Percentiles rank a stretch among this genome's conserved stretches.
Evolutionary conservation across 1,140 invertebrate species (phyloP).

Genomic region (Drosophila watanabei): DNA sequence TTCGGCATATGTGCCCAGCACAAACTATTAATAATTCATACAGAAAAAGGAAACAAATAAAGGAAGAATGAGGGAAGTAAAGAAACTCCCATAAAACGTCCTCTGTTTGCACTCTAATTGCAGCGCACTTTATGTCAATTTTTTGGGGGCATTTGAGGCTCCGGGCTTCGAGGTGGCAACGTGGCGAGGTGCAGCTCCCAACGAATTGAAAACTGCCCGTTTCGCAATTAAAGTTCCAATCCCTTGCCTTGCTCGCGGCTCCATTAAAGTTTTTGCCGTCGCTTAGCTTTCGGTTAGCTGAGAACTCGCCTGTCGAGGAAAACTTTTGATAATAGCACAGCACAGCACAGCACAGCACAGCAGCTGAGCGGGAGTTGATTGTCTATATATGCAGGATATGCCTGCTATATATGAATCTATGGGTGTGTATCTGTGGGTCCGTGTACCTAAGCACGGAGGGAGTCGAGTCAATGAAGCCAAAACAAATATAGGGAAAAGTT

Average conservation of each 20-base stretch:
- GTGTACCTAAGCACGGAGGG: conserved; percentile 33
- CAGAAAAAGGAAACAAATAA: conserved; percentile 5
- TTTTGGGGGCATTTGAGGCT: conserved; percentile 6
- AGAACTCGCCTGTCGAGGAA: conserved; percentile 48
- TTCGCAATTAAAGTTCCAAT: conserved; percentile 73
- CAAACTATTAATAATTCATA: conserved; percentile 48
- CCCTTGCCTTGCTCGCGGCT: conserved; percentile 18
- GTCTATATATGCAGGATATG: conserved; percentile 24
- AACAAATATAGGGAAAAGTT: conserved; percentile 84
- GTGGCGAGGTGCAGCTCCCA: conserved; percentile 13
- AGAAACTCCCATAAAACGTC: conserved; percentile 21
- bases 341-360: conserved; percentile 46
- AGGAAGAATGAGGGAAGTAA: not conserved
- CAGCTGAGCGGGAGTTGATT: conserved; percentile 47
- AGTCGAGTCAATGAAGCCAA: conserved; percentile 81
- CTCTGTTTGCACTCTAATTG: conserved; percentile 61
- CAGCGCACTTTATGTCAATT: conserved; percentile 32
- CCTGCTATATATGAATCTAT: not conserved
- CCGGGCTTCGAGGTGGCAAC: not conserved
- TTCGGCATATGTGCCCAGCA: conserved; percentile 7
- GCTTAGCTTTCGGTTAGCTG: conserved; percentile 55
- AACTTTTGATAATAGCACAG: conserved; percentile 78
- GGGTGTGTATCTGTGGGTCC: not conserved
- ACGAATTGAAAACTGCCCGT: conserved; percentile 68
- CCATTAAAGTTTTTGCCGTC: conserved; percentile 54